phyloP scores from a whole-genome alignment of 2,797 vertebrate genomes.

The Gephyroberyx darwinii region DNA sequence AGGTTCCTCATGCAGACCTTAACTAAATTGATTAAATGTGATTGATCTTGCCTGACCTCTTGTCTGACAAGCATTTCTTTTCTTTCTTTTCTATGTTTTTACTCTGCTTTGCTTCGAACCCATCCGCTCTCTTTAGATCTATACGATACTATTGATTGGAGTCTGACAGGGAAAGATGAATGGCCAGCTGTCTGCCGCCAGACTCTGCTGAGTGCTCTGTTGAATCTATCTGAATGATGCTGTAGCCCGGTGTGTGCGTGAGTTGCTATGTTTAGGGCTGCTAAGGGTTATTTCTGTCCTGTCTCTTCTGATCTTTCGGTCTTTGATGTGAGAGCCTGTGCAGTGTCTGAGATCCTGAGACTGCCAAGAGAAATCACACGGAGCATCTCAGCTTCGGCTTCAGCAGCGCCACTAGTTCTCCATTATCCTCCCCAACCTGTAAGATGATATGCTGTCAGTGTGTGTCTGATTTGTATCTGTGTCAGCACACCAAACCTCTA shows the following conservation, averaged over 20 bases:
- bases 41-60: conserved; percentile 3
- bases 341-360: conserved; percentile 46
- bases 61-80: conserved; percentile 25
- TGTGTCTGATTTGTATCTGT: conserved; percentile 32
- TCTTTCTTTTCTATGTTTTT: conserved; percentile 24
- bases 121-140: conserved; percentile 53
- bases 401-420: conserved; percentile 22
- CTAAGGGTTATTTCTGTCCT: conserved; percentile 31
- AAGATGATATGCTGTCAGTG: conserved; percentile 28
- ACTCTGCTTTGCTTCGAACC: conserved; percentile 37
- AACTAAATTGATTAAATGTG: background rate
- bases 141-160: conserved; percentile 36
- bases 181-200: conserved; percentile 24
- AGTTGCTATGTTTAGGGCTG: conserved; percentile 14
- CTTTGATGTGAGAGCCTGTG: conserved; percentile 72
- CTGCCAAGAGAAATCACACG: conserved; percentile 51
- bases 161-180: conserved; percentile 51
- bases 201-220: conserved; percentile 17
- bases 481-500: background rate
- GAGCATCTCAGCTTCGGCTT: conserved; percentile 38
- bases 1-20: background rate
- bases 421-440: conserved; percentile 25
- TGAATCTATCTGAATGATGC: conserved; percentile 27
- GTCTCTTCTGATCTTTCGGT: conserved; percentile 48
- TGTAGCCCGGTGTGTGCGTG: conserved; percentile 24